Evolutionary conservation across 92 coral and sea anemone genomes (phyloP), one percentile per base, ranked within the genome.

Genomic region (Bergia sp.): DNA sequence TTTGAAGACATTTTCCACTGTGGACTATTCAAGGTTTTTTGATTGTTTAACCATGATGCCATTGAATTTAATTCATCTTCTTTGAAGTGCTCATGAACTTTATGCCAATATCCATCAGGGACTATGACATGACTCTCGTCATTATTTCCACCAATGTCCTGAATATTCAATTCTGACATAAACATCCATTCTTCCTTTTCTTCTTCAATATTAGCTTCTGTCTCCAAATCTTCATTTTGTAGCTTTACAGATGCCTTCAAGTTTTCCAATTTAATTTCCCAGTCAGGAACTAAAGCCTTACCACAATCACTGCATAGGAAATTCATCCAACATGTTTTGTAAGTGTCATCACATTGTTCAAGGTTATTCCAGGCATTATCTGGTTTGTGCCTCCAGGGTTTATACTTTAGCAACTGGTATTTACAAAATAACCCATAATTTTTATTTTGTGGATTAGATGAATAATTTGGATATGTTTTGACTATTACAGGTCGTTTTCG

Each of bases 81-180:
- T 79, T 82, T 72, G n/a, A 82, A 82, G 58, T 15, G 40, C 69
- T 89, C 88, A 82, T 37, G 64, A 75, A 82, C 82, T 38, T 76
- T 82, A 69, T 89, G 88, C 91, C 88, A 82, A 76, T 82, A 89
- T 82, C 88, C 84, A n/a, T 89, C 76, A 49, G 88, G 91, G 21
- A 79, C 88, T 89, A 82, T 71, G 76, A 49, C 50, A 18, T 76
- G 37, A 75, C 89, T 75, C 23, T 77, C 64, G 61, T 64, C 85
- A 79, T 79, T 71, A 65, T 79, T 61, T 77, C 75, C 18, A 79
- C 11, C 79, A 40, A 37, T 77, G 66, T 61, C 57, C 72, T 79
- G 90, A 65, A 88, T 41, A 87, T 78, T 87, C 78, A 87, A 87
- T 66, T 87, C 90, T 77, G 90, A 87, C 85, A 87, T 87, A 13